Evolutionary conservation across 1,140 invertebrate genomes (phyloP), one percentile per base, ranked within the genome.

Genomic region (Drosophila burlai): DNA sequence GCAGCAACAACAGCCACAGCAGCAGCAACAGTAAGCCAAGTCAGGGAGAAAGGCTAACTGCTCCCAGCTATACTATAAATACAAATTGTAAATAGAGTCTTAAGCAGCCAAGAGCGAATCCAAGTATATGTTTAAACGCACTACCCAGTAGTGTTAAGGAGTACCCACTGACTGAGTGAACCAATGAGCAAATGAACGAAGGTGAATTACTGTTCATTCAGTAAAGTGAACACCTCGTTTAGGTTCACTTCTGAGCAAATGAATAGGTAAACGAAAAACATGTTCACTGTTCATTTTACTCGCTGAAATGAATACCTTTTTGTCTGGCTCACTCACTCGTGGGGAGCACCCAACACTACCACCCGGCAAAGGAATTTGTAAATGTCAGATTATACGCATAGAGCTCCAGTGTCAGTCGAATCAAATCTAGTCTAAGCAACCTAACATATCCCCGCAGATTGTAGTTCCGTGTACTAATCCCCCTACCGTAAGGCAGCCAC

Each of bases 81-180:
- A 90, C 79, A 80, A 90, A 90, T 82, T 90, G 85, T 90, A 90
- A 90, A 90, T 90, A 90, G 76, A 90, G 85, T 90, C 81, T 89
- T 90, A 74, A 90, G 87, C 83, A 89, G 82, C 83, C 47, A 64
- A 68, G 75, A 81, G 59, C 57, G 21, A 71, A 72, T 67, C 79
- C 80, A 90, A 85, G 69, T 81, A 71, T 89, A 85, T 85, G 85
- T 90, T 76, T 89, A 89, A 81, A 55, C 52, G 67, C 38, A 71
- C 29, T 63, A 66, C 58, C 58, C 63, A 34, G 54, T 40, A 40
- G 54, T 57, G 54, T 4, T 11, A 38, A 1, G 21, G 21, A 40
- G 38, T 26, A 4, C 36, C 6, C 36, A 11, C 15, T 26, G 54
- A 7, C 1, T 57, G 36, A 57, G 54, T 57, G 36, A 24, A 24